phyloP scores from a whole-genome alignment of 2,888 invertebrate species.

The Nephrotoma guestfalica region DNA sequence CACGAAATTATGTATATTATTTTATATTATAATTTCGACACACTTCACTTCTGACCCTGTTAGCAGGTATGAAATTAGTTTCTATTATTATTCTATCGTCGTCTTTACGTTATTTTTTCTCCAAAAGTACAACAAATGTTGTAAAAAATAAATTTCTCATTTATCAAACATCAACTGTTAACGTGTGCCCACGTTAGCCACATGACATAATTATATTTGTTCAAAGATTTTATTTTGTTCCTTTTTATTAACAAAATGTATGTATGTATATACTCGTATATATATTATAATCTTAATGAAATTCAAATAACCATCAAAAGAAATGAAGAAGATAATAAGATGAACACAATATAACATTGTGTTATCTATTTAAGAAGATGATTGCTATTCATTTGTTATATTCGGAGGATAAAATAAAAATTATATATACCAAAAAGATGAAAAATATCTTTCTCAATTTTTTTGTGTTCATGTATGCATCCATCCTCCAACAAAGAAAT shows the following conservation, averaged over 20 bases:
- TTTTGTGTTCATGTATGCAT: neutral
- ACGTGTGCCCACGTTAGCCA: neutral
- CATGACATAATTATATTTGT: neutral
- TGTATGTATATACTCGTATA: neutral
- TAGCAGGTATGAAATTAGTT: neutral
- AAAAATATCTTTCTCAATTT: neutral
- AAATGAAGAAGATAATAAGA: neutral
- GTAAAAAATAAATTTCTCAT: neutral
- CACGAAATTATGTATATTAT: neutral
- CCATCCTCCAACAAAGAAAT: neutral
- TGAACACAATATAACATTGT: neutral
- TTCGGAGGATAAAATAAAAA: neutral
- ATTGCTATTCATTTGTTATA: neutral
- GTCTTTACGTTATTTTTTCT: neutral
- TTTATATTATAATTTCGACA: neutral
- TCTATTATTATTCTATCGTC: neutral
- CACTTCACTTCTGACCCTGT: neutral
- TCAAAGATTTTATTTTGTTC: neutral
- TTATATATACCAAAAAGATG: neutral
- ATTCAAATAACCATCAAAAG: neutral
- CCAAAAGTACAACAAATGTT: neutral
- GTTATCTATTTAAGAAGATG: neutral
- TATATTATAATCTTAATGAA: neutral
- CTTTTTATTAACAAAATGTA: neutral
- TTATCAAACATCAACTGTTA: neutral